These are phyloP conservation scores for Cygnus buccinator DNA, from an alignment of 2,113 vertebrate species.

Conservation along the genomic window DNA sequence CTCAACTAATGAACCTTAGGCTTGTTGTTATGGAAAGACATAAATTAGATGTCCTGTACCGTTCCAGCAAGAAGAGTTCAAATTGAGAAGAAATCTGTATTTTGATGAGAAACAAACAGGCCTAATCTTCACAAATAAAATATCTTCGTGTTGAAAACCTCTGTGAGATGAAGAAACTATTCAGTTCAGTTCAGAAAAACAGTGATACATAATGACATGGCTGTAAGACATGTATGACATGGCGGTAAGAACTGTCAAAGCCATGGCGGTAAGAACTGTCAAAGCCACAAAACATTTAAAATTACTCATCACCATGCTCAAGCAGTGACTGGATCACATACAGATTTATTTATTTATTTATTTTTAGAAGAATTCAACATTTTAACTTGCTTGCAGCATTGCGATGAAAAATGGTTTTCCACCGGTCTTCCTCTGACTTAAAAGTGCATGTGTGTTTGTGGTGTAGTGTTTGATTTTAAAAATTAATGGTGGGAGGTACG, in stretches of 20 bases:
- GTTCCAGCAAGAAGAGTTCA: neutral
- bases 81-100: neutral
- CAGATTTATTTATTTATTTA: neutral
- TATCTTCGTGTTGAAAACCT: neutral
- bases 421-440: neutral
- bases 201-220: neutral
- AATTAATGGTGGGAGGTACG: neutral
- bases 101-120: neutral
- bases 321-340: neutral
- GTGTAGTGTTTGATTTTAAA: neutral
- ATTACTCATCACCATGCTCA: neutral
- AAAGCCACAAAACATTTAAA: neutral
- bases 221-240: neutral
- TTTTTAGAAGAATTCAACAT: neutral
- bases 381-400: neutral
- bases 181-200: neutral
- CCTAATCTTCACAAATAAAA: neutral
- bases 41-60: neutral
- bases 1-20: neutral
- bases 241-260: neutral
- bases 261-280: neutral
- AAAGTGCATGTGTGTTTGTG: neutral
- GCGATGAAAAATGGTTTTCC: neutral
- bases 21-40: neutral
- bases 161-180: neutral